Percentiles rank a stretch among this genome's conserved stretches.
Evolutionary conservation across 2,797 vertebrate genomes (phyloP).

Genomic region (Clamator glandarius): DNA sequence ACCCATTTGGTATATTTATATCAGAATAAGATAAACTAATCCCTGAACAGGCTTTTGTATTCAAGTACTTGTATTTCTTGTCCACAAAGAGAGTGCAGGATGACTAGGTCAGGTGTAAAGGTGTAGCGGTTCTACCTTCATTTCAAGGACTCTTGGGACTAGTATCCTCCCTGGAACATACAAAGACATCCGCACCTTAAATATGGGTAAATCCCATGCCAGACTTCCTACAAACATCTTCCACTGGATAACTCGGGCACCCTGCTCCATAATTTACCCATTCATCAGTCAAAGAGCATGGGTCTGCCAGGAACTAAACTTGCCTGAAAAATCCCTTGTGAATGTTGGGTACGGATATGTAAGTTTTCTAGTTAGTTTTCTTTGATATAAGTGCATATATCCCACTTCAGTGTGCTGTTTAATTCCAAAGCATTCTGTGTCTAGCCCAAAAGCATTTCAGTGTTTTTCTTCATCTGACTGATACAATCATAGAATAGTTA

Average conservation of each 20-base stretch:
- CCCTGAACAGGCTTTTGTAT: neutral
- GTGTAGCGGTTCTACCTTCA: accelerated
- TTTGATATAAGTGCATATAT: neutral
- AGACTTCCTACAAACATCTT: neutral
- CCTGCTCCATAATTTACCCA: neutral
- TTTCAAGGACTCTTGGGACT: neutral
- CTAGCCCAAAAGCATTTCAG: neutral
- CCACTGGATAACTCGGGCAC: neutral
- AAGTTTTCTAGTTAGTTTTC: neutral
- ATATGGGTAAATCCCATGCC: neutral
- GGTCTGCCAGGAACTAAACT: neutral
- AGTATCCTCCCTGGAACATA: neutral
- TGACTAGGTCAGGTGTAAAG: neutral
- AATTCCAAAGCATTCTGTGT: neutral
- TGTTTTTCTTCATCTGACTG: neutral
- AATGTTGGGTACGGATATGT: neutral
- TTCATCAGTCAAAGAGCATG: neutral
- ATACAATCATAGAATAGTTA: neutral
- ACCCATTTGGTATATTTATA: neutral
- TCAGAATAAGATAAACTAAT: neutral
- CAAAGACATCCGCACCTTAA: neutral
- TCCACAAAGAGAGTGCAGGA: neutral
- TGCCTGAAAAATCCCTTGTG: neutral
- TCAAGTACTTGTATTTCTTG: neutral
- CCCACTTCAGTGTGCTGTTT: neutral